Evolutionary conservation across 2,797 vertebrate genomes (phyloP), one percentile per base, ranked within the genome.

Genomic region (Centropyge bicolor): DNA sequence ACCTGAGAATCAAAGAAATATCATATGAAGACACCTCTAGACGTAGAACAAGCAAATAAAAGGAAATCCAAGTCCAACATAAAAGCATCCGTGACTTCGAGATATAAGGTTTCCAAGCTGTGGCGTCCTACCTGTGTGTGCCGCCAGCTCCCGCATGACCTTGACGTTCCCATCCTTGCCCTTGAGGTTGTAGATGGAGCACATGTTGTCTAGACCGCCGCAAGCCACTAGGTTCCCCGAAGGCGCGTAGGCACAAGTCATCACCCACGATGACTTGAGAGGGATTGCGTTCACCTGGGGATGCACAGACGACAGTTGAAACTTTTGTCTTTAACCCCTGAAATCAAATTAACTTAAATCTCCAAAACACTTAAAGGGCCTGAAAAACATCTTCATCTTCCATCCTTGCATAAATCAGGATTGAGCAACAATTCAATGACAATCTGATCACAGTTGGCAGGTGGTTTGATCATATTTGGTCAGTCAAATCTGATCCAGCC

Each of bases 121-220:
- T 9, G 31, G 46, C 3, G 4, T 81, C 93, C 60, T 77, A 99
- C 98, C 98, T 94, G 96, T 97, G 86, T 99, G 98, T 27, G 95
- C 98, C 0, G 95, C 96, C 78, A 99, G 96, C 91, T 99, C 98
- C 45, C 98, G 94, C 96, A 97, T 99, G 88, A 99, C 98, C 93
- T 98, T 98, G 62, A 99, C 97, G 0, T 95, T 98, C 52, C 98
- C 98, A 31, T 99, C 98, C 5, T 98, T 97, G 74, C 97, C 97
- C 90, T 98, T 98, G 85, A 99, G 96, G 92, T 94, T 99, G 91
- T 99, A 99, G 95, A 99, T 97, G 90, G 98, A 99, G 91, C 98
- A 99, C 97, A 99, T 97, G 91, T 99, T 99, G 94, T 99, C 98
- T 82, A 99, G 94, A 12, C 98, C 98, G 1, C 98, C 98, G 19